A percentile compares a stretch with the other conserved stretches of the same genome.
These are phyloP conservation scores for Puffinus mauretanicus DNA, from an alignment of 2,113 vertebrate species.

Conservation along the genomic window DNA sequence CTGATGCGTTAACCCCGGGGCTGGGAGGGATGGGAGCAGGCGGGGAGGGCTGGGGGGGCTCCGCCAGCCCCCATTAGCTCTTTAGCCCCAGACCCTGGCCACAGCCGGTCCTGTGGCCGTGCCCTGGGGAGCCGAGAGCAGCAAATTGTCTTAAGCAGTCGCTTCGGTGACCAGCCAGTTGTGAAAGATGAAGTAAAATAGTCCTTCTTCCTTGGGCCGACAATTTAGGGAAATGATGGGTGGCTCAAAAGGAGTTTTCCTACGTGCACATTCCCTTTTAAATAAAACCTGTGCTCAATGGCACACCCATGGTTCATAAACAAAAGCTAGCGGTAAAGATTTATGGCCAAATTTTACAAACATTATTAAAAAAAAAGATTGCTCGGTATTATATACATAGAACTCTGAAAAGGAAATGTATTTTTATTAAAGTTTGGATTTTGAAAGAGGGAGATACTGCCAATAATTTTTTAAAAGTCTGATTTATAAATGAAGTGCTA, in stretches of 20 bases:
- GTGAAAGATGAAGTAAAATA: background rate
- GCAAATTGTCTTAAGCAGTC: background rate
- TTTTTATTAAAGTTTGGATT: conserved; percentile 37
- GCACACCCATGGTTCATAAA: background rate
- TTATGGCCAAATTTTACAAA: background rate
- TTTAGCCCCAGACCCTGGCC: background rate
- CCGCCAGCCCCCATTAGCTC: background rate
- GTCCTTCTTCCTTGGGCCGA: background rate
- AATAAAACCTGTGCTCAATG: background rate
- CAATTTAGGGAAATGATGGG: background rate
- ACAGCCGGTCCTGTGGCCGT: background rate
- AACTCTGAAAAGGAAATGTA: background rate
- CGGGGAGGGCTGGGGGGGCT: background rate
- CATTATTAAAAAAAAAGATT: background rate
- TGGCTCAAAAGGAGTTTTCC: background rate
- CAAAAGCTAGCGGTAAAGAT: background rate
- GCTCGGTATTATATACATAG: background rate
- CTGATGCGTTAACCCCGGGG: background rate
- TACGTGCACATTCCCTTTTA: background rate
- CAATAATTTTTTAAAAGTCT: conserved; percentile 44
- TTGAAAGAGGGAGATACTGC: conserved; percentile 25
- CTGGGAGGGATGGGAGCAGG: background rate
- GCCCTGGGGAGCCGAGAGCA: background rate
- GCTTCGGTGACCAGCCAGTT: background rate
- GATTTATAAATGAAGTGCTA: conserved; percentile 65